Evolutionary conservation across 1,140 invertebrate species (phyloP).

Genomic region (Bombus confusus): DNA sequence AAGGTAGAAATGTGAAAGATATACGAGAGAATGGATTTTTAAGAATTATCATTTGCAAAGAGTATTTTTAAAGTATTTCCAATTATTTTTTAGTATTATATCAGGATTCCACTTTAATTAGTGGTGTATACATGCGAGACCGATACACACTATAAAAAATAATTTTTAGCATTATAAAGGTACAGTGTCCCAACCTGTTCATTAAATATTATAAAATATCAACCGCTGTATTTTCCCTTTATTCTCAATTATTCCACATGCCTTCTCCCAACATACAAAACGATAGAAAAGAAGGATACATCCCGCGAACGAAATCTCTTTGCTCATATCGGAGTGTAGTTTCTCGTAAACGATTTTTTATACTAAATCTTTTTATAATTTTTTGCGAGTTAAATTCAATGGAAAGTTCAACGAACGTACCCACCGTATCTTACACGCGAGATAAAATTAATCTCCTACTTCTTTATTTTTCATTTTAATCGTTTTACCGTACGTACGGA

Average conservation of each 20-base stretch:
- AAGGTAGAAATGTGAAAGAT: slow-evolving; percentile 53
- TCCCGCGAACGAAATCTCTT: neutral
- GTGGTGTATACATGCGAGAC: slow-evolving; percentile 66
- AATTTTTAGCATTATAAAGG: slow-evolving; percentile 71
- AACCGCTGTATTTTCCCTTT: slow-evolving; percentile 4
- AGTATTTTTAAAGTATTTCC: slow-evolving; percentile 82
- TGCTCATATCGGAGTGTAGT: neutral
- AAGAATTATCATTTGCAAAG: slow-evolving; percentile 77
- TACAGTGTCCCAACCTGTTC: slow-evolving; percentile 72
- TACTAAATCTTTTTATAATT: neutral
- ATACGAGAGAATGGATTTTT: slow-evolving; percentile 53
- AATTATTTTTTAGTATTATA: slow-evolving; percentile 82
- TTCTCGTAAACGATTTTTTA: neutral
- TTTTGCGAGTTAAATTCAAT: neutral
- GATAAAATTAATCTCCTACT: neutral
- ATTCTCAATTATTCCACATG: neutral
- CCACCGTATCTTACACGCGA: neutral
- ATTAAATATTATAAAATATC: slow-evolving; percentile 78
- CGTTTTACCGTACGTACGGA: too few species aligned
- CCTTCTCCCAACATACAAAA: neutral
- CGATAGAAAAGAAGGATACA: neutral
- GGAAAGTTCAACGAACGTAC: neutral
- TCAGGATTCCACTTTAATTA: slow-evolving; percentile 58
- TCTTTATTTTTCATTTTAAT: neutral
- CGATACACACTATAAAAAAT: slow-evolving; percentile 69